Percentiles rank a stretch among this genome's conserved stretches.
phyloP scores from a whole-genome alignment of 2,113 vertebrate species.

The Beaufortia kweichowensis region DNA sequence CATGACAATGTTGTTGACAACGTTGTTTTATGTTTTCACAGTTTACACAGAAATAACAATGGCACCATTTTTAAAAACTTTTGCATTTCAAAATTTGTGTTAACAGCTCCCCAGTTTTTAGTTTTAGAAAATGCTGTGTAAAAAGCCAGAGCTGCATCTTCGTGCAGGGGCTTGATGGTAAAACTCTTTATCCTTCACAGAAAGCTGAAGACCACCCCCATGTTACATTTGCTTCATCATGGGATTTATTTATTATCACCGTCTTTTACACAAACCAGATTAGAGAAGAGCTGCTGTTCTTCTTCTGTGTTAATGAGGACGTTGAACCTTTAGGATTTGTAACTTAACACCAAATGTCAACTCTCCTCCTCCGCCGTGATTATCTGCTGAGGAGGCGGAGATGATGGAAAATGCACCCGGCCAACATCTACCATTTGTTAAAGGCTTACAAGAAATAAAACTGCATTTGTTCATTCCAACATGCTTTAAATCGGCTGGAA shows the following conservation, averaged over 20 bases:
- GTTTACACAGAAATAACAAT: no score
- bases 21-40: no score
- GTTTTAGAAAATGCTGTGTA: no score
- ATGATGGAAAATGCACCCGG: constrained; percentile 54
- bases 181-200: no score
- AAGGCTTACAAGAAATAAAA: constrained; percentile 65
- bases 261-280: constrained; percentile 14
- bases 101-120: no score
- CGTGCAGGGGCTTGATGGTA: no score
- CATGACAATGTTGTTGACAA: no score
- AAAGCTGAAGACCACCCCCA: neutral
- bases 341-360: constrained; percentile 58
- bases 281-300: neutral
- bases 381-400: constrained; percentile 49
- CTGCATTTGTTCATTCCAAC: constrained; percentile 60
- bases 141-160: no score
- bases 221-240: neutral
- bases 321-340: constrained; percentile 19
- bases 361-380: constrained; percentile 52
- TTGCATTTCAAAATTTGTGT: no score
- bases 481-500: constrained; percentile 59
- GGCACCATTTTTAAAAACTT: no score
- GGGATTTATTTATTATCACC: neutral
- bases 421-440: constrained; percentile 58
- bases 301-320: neutral